phyloP scores from a whole-genome alignment of 2,888 invertebrate species.

The Oscheius sp. region DNA sequence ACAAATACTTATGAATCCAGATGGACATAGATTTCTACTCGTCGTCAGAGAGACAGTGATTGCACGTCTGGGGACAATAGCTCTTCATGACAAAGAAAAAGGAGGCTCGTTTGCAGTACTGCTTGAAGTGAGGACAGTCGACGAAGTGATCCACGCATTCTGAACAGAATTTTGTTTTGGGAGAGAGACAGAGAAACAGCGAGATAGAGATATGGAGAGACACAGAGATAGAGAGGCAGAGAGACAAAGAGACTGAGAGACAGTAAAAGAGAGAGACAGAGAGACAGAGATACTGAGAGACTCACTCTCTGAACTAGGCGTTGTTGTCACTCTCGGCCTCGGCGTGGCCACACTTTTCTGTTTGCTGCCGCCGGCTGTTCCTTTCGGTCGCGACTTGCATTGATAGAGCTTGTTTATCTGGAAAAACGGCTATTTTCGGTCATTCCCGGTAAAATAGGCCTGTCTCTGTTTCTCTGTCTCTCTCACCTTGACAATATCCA shows the following conservation, averaged over 20 bases:
- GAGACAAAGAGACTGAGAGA: no score
- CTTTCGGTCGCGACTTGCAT: constrained; percentile 47
- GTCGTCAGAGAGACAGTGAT: constrained; percentile 47
- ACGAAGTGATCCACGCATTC: constrained; percentile 71
- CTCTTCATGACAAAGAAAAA: constrained; percentile 73
- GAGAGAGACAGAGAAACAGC: not conserved
- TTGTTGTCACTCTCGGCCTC: constrained; percentile 3
- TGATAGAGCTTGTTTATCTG: constrained; percentile 55
- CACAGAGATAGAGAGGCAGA: no score
- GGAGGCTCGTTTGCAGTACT: constrained; percentile 69
- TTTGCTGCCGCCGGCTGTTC: constrained; percentile 42
- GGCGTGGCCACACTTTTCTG: constrained; percentile 12
- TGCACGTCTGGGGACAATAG: constrained; percentile 71
- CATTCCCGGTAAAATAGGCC: no score
- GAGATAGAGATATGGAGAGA: no score
- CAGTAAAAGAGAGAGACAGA: no score
- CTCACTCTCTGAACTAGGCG: constrained; percentile 40
- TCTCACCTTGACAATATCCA: constrained; percentile 69
- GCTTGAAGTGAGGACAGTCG: constrained; percentile 71
- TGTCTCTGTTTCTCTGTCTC: not conserved
- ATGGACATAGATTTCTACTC: not conserved
- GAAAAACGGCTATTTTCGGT: not conserved
- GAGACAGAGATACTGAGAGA: not conserved
- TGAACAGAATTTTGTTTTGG: constrained; percentile 38
- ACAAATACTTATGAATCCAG: constrained; percentile 17